phyloP scores from a whole-genome alignment of 2,888 invertebrate species.

The Labia minor region DNA sequence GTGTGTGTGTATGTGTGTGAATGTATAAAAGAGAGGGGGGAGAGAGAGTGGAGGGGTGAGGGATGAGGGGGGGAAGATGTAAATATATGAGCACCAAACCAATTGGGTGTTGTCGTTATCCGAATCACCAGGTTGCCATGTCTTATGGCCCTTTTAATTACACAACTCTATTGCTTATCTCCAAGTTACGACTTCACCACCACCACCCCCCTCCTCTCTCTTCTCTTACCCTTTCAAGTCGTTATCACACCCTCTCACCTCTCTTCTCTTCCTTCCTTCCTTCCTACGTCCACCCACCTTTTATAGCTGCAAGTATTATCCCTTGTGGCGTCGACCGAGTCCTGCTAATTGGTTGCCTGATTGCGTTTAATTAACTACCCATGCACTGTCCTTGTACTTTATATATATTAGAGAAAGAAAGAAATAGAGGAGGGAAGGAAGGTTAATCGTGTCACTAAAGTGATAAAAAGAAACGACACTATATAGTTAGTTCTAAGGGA shows the following conservation, averaged over 20 bases:
- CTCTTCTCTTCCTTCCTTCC: too few species aligned
- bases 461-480: too few species aligned
- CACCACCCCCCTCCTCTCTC: not conserved
- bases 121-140: not conserved
- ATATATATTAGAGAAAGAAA: too few species aligned
- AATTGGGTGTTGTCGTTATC: slow-evolving; percentile 7
- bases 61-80: too few species aligned
- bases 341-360: slow-evolving; percentile 13
- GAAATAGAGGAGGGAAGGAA: too few species aligned
- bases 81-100: too few species aligned
- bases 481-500: too few species aligned
- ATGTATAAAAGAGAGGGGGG: too few species aligned
- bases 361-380: slow-evolving; percentile 8
- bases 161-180: not conserved
- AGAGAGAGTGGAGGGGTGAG: too few species aligned
- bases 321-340: not conserved
- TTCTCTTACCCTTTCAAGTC: not conserved
- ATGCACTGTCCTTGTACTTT: not conserved
- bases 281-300: not conserved
- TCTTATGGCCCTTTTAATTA: slow-evolving; percentile 4
- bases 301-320: not conserved
- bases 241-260: not conserved
- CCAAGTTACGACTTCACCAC: not conserved
- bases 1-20: too few species aligned
- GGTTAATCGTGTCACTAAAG: too few species aligned